phyloP scores from a whole-genome alignment of 2,888 invertebrate species.

The Amphipyra tragopoginis region DNA sequence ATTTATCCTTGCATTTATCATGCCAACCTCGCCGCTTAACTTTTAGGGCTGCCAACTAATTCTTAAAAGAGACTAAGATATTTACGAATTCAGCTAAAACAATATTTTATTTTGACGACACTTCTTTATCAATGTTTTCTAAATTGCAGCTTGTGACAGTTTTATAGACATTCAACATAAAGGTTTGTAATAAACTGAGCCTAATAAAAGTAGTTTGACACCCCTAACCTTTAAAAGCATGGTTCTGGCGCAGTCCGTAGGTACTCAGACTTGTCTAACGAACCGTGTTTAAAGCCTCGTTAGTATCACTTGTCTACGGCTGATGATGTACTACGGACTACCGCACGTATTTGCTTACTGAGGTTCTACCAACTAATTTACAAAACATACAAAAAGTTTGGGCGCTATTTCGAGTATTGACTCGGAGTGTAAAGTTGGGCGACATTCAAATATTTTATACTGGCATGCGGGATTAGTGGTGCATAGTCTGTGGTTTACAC shows the following conservation, averaged over 20 bases:
- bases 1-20: constrained; percentile 64
- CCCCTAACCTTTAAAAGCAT: constrained; percentile 39
- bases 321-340: constrained; percentile 55
- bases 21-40: constrained; percentile 41
- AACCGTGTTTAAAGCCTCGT: constrained; percentile 74
- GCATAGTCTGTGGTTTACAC: background rate
- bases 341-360: constrained; percentile 40
- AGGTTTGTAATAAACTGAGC: background rate
- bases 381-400: constrained; percentile 41
- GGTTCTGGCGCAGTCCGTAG: constrained; percentile 41
- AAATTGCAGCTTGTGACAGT: too few relatives aligned
- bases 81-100: background rate
- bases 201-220: constrained; percentile 16
- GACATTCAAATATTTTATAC: constrained; percentile 35
- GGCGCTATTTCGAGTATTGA: constrained; percentile 32
- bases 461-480: constrained; percentile 39
- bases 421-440: constrained; percentile 16
- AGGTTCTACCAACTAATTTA: constrained; percentile 35
- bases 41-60: constrained; percentile 44
- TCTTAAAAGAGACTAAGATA: background rate
- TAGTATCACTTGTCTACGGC: constrained; percentile 72
- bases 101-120: background rate
- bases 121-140: too few relatives aligned
- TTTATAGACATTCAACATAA: background rate
- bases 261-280: constrained; percentile 66